phyloP scores from a whole-genome alignment of 1,140 invertebrate genomes.

The Leptonema lineaticorne region DNA sequence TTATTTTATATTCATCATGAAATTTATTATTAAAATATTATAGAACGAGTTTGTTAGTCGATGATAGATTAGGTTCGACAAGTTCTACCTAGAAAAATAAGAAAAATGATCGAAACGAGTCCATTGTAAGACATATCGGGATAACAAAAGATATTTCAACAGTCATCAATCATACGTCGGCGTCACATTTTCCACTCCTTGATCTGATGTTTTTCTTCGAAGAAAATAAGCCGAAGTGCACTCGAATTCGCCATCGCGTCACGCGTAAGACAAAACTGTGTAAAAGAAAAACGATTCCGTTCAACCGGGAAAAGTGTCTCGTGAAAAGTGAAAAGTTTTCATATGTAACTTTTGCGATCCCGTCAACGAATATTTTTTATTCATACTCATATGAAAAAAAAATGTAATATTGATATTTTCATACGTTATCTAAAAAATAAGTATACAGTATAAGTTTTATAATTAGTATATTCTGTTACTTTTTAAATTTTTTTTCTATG shows the following conservation, averaged over 20 bases:
- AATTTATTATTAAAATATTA: too few species aligned
- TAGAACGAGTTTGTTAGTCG: not conserved
- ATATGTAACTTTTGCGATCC: too few species aligned
- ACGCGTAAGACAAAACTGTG: not conserved
- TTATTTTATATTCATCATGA: too few species aligned
- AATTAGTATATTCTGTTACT: too few species aligned
- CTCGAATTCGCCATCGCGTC: not conserved
- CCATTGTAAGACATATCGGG: slow-evolving; percentile 5
- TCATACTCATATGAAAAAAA: too few species aligned
- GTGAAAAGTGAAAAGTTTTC: too few species aligned
- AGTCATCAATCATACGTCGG: slow-evolving; percentile 7
- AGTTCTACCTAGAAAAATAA: not conserved
- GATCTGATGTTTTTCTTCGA: not conserved
- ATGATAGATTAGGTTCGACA: slow-evolving; percentile 11
- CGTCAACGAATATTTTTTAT: too few species aligned
- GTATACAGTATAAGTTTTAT: too few species aligned
- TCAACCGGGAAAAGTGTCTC: too few species aligned
- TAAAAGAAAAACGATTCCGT: not conserved
- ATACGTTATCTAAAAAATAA: too few species aligned
- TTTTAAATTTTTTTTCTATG: too few species aligned
- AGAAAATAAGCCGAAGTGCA: not conserved
- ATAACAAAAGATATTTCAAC: slow-evolving; percentile 18
- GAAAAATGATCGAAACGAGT: slow-evolving; percentile 3
- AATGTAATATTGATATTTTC: too few species aligned
- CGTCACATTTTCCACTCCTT: not conserved